phyloP scores from a whole-genome alignment of 2,113 vertebrate species.

The Varanus komodoensis region DNA sequence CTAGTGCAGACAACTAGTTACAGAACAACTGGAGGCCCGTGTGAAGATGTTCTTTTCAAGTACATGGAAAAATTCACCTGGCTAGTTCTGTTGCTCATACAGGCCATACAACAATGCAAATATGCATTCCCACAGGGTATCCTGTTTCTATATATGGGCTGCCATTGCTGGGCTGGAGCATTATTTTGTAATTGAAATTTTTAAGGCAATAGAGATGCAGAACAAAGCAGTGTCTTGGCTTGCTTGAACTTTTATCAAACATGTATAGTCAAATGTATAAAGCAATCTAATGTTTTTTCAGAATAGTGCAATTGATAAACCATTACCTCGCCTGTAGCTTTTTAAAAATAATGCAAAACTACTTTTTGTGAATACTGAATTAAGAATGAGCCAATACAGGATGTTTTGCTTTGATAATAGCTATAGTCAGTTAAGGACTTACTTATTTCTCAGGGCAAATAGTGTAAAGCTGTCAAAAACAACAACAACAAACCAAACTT shows the following conservation, averaged over 20 bases:
- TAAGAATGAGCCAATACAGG: not conserved
- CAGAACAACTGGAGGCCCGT: not conserved
- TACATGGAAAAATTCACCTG: too few relatives aligned
- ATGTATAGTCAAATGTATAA: conserved; percentile 4
- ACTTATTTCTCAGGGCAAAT: not conserved
- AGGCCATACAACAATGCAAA: not conserved
- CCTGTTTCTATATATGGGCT: not conserved
- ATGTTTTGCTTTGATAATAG: not conserved
- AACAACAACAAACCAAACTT: too few relatives aligned
- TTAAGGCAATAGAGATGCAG: conserved; percentile 6
- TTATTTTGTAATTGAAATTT: too few relatives aligned
- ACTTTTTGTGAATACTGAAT: not conserved
- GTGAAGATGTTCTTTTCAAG: not conserved
- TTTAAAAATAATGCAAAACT: not conserved
- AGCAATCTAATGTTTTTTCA: not conserved
- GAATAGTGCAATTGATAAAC: not conserved
- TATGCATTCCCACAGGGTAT: not conserved
- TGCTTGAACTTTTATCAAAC: not conserved
- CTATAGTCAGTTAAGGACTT: not conserved
- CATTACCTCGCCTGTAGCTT: not conserved
- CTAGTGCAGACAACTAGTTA: not conserved
- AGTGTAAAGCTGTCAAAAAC: not conserved
- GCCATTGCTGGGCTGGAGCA: not conserved
- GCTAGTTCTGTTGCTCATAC: not conserved
- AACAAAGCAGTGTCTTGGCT: conserved; percentile 2